phyloP scores from a whole-genome alignment of 2,113 vertebrate genomes.

The Anseranas semipalmata region DNA sequence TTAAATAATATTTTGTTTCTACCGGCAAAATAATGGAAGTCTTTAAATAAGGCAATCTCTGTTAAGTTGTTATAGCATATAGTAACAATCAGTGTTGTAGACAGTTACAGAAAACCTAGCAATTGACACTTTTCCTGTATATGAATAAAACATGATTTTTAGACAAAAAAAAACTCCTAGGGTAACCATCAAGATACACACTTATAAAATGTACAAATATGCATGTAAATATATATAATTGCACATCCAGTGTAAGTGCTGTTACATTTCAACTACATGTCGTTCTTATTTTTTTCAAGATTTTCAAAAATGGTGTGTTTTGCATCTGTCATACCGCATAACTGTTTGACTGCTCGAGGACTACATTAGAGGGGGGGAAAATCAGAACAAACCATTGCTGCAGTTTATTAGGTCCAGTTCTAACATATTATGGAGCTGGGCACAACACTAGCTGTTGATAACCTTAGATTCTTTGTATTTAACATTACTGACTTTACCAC shows the following conservation, averaged over 20 bases:
- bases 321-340: neutral
- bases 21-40: neutral
- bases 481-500: neutral
- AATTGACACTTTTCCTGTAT: neutral
- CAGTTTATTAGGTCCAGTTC: neutral
- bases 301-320: neutral
- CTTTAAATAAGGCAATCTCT: neutral
- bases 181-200: neutral
- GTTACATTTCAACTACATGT: neutral
- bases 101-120: conserved; percentile 32
- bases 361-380: neutral
- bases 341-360: neutral
- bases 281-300: neutral
- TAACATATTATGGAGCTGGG: neutral
- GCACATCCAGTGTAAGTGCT: neutral
- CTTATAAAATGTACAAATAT: neutral
- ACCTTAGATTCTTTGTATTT: conserved; percentile 17
- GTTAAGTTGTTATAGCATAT: neutral
- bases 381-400: neutral
- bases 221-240: neutral
- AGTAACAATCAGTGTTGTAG: neutral
- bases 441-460: conserved; percentile 5
- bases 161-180: neutral
- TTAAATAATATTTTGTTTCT: neutral
- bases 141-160: neutral